Percentiles rank a stretch among this genome's conserved stretches.
Evolutionary conservation across 1,140 invertebrate species (phyloP).

Genomic region (Drosophila busckii): DNA sequence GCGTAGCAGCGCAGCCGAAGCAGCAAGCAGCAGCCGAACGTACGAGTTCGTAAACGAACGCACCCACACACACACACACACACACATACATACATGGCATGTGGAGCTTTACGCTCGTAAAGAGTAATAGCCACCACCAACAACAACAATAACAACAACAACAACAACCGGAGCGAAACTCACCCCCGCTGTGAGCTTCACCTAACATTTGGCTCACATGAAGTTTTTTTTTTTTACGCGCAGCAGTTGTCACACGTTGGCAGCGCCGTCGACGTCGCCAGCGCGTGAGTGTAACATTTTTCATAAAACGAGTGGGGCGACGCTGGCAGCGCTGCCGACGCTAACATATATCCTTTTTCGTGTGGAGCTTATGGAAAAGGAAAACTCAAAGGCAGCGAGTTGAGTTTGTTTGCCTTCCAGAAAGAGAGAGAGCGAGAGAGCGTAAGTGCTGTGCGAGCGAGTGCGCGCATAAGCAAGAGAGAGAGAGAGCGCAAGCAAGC

Average conservation of each 20-base stretch:
- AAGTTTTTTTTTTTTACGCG: constrained; percentile 49
- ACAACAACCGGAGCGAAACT: constrained; percentile 19
- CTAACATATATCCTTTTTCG: constrained; percentile 66
- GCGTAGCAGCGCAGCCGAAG: constrained; percentile 51
- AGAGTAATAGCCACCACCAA: constrained; percentile 68
- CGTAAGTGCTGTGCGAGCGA: constrained; percentile 3
- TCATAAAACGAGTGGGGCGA: constrained; percentile 46
- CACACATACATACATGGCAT: constrained; percentile 46
- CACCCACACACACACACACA: constrained; percentile 11
- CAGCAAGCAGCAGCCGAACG: constrained; percentile 15
- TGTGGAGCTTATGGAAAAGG: constrained; percentile 66
- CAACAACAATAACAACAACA: constrained; percentile 31
- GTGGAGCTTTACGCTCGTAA: constrained; percentile 62
- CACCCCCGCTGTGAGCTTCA: constrained; percentile 35
- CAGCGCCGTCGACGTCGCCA: constrained; percentile 37
- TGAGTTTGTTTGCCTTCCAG: constrained; percentile 66
- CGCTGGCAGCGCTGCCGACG: constrained; percentile 40
- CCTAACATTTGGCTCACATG: constrained; percentile 59
- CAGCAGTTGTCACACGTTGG: constrained; percentile 71
- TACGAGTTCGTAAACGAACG: constrained; percentile 39
- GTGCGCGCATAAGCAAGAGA: neutral
- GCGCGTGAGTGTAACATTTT: constrained; percentile 75
- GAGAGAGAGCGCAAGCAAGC: neutral
- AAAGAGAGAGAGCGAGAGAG: constrained; percentile 20
- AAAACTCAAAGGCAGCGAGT: constrained; percentile 51